phyloP scores from a whole-genome alignment of 30 jellyfish, hydroid and myxozoan species.

The Aurelia sp. region DNA sequence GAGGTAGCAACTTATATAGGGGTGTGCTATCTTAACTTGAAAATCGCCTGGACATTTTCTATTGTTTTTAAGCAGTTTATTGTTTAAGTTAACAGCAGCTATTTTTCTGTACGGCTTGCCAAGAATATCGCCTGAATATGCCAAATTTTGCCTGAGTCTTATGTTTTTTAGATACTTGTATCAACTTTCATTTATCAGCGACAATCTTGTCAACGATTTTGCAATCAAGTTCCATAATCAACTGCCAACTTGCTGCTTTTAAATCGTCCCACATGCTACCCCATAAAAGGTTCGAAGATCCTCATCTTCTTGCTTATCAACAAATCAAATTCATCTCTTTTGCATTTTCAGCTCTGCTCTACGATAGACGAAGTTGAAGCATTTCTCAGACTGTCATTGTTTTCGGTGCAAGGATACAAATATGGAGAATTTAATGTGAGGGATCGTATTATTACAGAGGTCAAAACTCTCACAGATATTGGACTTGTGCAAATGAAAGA shows the following conservation, averaged over 20 bases:
- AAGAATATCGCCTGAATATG: too few relatives aligned
- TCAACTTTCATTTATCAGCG: too few relatives aligned
- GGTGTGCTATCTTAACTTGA: too few relatives aligned
- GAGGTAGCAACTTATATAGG: too few relatives aligned
- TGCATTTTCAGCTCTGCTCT: slow-evolving; percentile 41
- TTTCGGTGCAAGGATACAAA: slow-evolving; percentile 61
- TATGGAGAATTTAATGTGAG: slow-evolving; percentile 17
- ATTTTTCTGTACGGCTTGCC: too few relatives aligned
- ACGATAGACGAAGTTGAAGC: slow-evolving; percentile 19
- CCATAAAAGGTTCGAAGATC: background rate
- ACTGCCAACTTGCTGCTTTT: too few relatives aligned
- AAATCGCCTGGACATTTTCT: too few relatives aligned
- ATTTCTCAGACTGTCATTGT: slow-evolving; percentile 43
- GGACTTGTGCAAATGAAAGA: slow-evolving; percentile 54
- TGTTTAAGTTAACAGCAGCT: too few relatives aligned
- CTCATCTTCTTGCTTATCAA: background rate
- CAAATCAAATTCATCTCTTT: background rate
- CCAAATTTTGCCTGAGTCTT: too few relatives aligned
- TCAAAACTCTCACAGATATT: slow-evolving; percentile 37
- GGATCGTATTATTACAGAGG: slow-evolving; percentile 29
- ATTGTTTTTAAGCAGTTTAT: too few relatives aligned
- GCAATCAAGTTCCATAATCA: background rate
- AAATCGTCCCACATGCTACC: background rate
- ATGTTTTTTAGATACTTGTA: too few relatives aligned
- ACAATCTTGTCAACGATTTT: background rate